Conservation (phyloP, 2,888 invertebrate genomes). For the Leuctra nigra region DNA sequence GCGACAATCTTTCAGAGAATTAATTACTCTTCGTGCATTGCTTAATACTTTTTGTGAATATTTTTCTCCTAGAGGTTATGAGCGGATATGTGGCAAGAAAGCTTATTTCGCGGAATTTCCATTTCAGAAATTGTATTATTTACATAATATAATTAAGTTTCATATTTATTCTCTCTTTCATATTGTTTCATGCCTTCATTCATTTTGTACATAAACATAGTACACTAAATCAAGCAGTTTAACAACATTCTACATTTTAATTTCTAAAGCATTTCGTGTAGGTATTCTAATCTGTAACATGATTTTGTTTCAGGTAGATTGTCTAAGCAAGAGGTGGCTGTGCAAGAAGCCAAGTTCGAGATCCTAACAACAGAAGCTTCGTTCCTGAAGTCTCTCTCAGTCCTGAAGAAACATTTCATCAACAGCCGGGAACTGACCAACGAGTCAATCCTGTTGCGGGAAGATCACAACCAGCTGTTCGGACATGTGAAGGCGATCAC, state of each 20-base stretch:
- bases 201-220: too few relatives aligned
- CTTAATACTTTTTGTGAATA: too few relatives aligned
- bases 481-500: background rate
- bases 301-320: background rate
- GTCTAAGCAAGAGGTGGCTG: background rate
- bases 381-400: background rate
- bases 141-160: background rate
- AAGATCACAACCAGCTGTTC: background rate
- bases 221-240: too few relatives aligned
- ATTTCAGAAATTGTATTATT: background rate
- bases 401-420: background rate
- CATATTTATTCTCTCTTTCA: background rate
- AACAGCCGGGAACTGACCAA: background rate
- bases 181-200: too few relatives aligned
- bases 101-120: background rate
- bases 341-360: constrained; percentile 8
- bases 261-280: too few relatives aligned
- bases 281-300: too few relatives aligned
- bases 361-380: background rate
- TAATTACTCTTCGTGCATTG: too few relatives aligned
- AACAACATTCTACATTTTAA: too few relatives aligned
- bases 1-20: too few relatives aligned
- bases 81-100: too few relatives aligned
- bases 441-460: background rate
- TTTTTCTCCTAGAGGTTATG: too few relatives aligned